phyloP scores from a whole-genome alignment of 2,888 invertebrate genomes.

The Polymixis flavicincta region DNA sequence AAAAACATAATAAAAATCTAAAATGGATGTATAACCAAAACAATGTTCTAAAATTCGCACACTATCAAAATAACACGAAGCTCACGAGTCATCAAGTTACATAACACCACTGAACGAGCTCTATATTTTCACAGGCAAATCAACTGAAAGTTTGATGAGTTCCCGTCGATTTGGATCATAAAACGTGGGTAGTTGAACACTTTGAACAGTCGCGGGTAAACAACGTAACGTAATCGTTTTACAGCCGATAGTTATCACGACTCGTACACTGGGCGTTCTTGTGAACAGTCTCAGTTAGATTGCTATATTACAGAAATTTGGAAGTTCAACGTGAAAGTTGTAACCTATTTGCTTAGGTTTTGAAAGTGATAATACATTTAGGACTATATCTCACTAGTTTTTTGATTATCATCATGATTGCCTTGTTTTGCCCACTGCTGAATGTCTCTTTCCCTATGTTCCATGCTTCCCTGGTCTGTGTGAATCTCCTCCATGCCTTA shows the following conservation, averaged over 20 bases:
- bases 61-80: conserved; percentile 23
- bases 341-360: background rate
- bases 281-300: conserved; percentile 16
- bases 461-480: too few relatives aligned
- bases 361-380: background rate
- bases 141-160: conserved; percentile 62
- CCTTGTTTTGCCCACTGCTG: background rate
- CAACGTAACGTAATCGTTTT: conserved; percentile 65
- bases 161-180: conserved; percentile 48
- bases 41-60: background rate
- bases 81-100: conserved; percentile 25
- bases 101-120: conserved; percentile 20
- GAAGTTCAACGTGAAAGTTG: background rate
- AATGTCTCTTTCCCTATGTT: too few relatives aligned
- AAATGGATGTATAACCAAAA: background rate
- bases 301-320: background rate
- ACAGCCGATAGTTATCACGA: conserved; percentile 47
- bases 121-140: conserved; percentile 45
- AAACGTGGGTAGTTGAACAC: conserved; percentile 42
- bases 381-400: background rate
- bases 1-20: background rate
- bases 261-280: conserved; percentile 6
- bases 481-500: background rate
- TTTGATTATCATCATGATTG: background rate
- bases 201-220: conserved; percentile 57